phyloP scores from a whole-genome alignment of 1,140 invertebrate genomes.

The Ceratoteleas bidentatus region DNA sequence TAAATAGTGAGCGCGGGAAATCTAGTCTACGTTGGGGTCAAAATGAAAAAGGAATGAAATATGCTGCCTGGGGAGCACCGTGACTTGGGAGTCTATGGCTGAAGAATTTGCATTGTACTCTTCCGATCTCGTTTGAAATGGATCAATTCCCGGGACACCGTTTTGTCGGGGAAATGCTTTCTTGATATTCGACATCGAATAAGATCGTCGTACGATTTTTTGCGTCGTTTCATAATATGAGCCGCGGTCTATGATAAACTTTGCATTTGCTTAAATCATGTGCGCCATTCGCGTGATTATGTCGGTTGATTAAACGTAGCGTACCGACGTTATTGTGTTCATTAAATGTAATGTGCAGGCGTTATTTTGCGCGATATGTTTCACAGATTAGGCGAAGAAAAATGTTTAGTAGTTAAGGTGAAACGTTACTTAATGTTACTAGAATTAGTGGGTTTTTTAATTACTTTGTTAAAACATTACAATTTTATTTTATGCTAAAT shows the following conservation, averaged over 20 bases:
- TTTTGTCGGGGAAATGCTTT: slow-evolving; percentile 41
- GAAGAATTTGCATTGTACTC: slow-evolving; percentile 39
- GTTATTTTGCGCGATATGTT: background rate
- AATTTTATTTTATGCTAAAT: too few species aligned
- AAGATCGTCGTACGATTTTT: slow-evolving; percentile 33
- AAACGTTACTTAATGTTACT: background rate
- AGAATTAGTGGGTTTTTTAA: too few species aligned
- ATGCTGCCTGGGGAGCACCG: slow-evolving; percentile 19
- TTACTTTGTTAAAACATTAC: too few species aligned
- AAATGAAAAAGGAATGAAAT: slow-evolving; percentile 47
- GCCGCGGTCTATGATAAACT: slow-evolving; percentile 6
- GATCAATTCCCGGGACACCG: slow-evolving; percentile 37
- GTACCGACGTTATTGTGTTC: background rate
- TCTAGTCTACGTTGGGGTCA: slow-evolving; percentile 31
- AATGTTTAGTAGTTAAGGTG: background rate
- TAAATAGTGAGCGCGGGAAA: slow-evolving; percentile 27
- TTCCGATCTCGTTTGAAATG: slow-evolving; percentile 40
- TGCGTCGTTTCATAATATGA: slow-evolving; percentile 2
- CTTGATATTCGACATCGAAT: slow-evolving; percentile 36
- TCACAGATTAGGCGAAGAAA: too few species aligned
- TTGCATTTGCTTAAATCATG: slow-evolving; percentile 25
- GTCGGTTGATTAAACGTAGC: slow-evolving; percentile 6
- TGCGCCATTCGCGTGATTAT: slow-evolving; percentile 1
- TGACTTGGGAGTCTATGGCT: slow-evolving; percentile 32
- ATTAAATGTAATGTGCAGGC: background rate